Percentiles rank a stretch among this genome's conserved stretches.
phyloP scores from a whole-genome alignment of 2,113 vertebrate species.

The Rhabdornis inornatus region DNA sequence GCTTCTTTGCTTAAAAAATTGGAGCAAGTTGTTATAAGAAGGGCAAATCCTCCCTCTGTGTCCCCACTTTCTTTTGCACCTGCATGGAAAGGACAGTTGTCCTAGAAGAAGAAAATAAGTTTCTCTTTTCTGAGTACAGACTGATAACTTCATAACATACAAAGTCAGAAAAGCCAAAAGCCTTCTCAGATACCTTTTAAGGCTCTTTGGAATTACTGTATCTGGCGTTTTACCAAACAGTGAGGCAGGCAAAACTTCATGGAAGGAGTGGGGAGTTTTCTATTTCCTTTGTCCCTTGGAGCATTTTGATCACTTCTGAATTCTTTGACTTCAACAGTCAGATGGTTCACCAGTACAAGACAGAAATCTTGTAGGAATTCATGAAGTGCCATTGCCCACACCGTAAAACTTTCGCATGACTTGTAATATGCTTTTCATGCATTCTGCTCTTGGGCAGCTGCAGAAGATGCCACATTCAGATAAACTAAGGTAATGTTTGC shows the following conservation, averaged over 20 bases:
- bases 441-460: background rate
- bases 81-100: background rate
- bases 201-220: background rate
- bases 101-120: background rate
- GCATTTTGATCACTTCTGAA: background rate
- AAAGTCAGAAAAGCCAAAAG: background rate
- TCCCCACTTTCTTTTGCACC: background rate
- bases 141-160: background rate
- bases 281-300: background rate
- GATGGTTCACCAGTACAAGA: background rate
- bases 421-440: background rate
- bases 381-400: background rate
- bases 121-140: background rate
- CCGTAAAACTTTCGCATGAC: background rate
- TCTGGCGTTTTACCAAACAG: background rate
- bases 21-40: background rate
- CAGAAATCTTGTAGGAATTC: background rate
- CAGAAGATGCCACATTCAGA: background rate
- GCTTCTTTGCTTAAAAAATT: background rate
- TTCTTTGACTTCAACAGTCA: background rate
- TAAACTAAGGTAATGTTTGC: background rate
- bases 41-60: background rate
- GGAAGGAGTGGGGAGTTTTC: background rate
- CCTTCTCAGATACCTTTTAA: background rate
- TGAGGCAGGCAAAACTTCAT: background rate